Base-by-base conservation (phyloP, 2,113 vertebrate species). In the Bos indicus region DNA sequence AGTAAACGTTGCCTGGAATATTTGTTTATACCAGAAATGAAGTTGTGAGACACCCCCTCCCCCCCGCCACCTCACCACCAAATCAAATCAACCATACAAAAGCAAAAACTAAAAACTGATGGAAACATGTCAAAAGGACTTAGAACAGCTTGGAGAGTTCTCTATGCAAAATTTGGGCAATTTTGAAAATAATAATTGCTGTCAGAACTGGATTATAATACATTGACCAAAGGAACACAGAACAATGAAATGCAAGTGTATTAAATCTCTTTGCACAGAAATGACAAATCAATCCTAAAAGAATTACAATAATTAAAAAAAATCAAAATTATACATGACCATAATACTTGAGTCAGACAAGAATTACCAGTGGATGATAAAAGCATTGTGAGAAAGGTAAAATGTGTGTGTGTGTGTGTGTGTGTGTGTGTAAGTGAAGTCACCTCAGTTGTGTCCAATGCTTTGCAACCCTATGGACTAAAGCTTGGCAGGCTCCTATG, bases 11-110 rank as follows among this genome's bases (percentile, higher is more conserved):
- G 16, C 40, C 23, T 89, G 81, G 12, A 95, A 85, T 90, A 11
- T 52, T 12, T 85, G 17, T 84, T 67, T 46, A 16, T 90, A 52
- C 26, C 54, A 43, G 1, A 85, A 78, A 78, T 43, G 36, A 46
- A 40, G 11, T 54, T 64, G 17, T 71, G n/a, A 71, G n/a, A 4
- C n/a, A 11, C 17, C 17, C 4, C 4, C 40, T 40, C 4, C 3
- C 15, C 11, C 5, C 3, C 12, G 0, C 2, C 12, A 30, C 5
- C 26, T 14, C 60, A 7, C 30, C 30, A 36, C 64, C 9, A 71
- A 21, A 21, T 36, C n/a, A 71, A 36, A 71, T 40, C 33, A 60
- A 54, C 8, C n/a, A 54, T 62, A 33, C 19, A 88, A 80, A 46
- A 77, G 52, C 19, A 57, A 52, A 51, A 80, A 25, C 33, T 46